These are phyloP conservation scores for Drosophila watanabei DNA, from an alignment of 1,140 invertebrate genomes.

Conservation along the genomic window DNA sequence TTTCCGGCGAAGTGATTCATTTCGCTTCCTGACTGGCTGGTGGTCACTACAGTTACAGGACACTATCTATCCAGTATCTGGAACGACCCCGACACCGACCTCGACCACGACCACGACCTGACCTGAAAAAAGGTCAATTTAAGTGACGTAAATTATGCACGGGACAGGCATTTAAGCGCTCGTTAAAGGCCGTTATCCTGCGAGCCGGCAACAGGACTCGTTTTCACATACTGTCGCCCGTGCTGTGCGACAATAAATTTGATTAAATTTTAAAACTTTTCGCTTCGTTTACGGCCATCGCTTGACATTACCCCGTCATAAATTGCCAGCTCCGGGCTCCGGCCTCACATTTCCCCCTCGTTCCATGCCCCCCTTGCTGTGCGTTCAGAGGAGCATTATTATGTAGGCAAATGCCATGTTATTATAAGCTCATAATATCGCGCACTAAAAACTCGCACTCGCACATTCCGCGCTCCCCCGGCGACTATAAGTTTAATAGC, in stretches of 20 bases:
- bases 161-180: constrained; percentile 66
- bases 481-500: constrained; percentile 7
- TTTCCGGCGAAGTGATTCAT: constrained; percentile 19
- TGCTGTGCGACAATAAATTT: constrained; percentile 64
- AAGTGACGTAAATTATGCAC: constrained; percentile 71
- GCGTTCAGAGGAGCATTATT: not conserved
- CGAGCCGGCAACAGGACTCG: constrained; percentile 8
- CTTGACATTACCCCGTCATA: constrained; percentile 31
- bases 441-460: constrained; percentile 20
- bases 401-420: constrained; percentile 6
- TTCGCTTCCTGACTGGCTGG: constrained; percentile 1
- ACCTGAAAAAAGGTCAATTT: constrained; percentile 63
- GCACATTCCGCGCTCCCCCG: constrained; percentile 25
- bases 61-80: not conserved
- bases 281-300: constrained; percentile 20
- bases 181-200: constrained; percentile 64
- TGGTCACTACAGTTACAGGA: not conserved
- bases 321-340: constrained; percentile 8
- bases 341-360: not conserved
- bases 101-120: not conserved
- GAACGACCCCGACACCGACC: too few species aligned
- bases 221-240: constrained; percentile 36
- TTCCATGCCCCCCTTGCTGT: not conserved
- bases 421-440: constrained; percentile 37
- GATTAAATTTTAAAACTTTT: constrained; percentile 48